Conservation (phyloP, 2,797 vertebrate species). For the Euphonia xanthogaster region DNA sequence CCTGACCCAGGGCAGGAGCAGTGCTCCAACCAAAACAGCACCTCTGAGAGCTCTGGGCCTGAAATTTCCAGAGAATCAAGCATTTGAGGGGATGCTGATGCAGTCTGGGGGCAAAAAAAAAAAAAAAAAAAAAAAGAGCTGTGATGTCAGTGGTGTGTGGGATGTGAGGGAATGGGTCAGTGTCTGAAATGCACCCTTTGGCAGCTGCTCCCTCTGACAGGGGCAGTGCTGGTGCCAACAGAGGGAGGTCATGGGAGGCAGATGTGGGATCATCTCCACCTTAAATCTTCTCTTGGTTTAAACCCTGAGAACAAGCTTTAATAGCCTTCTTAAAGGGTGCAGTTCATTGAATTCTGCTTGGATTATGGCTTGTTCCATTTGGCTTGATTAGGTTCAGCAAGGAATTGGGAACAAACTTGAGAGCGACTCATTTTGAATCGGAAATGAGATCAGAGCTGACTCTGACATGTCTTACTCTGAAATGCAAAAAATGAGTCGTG, state of each 20-base stretch:
- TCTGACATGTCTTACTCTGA: neutral
- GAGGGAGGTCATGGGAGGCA: neutral
- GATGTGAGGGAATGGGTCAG: neutral
- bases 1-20: accelerated
- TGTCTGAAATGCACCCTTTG: neutral
- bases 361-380: conserved; percentile 41
- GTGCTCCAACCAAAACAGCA: neutral
- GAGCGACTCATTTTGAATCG: neutral
- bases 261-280: conserved; percentile 42
- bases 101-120: neutral
- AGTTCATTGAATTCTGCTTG: conserved; percentile 37
- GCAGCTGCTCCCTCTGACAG: neutral
- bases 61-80: neutral
- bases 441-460: neutral
- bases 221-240: neutral
- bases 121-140: neutral
- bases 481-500: neutral
- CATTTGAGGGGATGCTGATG: neutral
- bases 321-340: conserved; percentile 23
- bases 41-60: neutral
- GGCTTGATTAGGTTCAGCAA: conserved; percentile 20
- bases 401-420: conserved; percentile 31
- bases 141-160: neutral
- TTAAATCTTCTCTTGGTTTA: conserved; percentile 35
- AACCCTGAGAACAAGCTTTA: conserved; percentile 9